A percentile compares a stretch with the other conserved stretches of the same genome.
Evolutionary conservation across 2,113 vertebrate genomes (phyloP).

Genomic region (Rhinolophus sinicus): DNA sequence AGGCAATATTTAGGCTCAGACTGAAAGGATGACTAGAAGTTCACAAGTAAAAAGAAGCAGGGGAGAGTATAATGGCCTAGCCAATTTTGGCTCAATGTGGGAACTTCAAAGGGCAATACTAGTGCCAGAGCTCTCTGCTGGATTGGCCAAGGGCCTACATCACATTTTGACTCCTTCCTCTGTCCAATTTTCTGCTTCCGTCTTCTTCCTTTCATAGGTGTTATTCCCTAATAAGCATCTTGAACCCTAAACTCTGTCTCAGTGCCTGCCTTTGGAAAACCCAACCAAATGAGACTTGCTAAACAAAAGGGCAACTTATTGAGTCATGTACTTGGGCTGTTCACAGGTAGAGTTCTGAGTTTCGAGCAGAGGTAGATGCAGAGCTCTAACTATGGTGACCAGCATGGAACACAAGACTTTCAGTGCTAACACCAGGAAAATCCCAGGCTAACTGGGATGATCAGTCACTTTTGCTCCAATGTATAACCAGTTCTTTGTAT

Average conservation of each 20-base stretch:
- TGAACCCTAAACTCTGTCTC: background rate
- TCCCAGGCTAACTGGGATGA: background rate
- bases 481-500: background rate
- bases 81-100: background rate
- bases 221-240: background rate
- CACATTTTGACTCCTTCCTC: background rate
- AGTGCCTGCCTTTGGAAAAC: background rate
- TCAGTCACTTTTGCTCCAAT: background rate
- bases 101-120: background rate
- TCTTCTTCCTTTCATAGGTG: background rate
- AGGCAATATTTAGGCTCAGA: constrained; percentile 21
- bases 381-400: background rate
- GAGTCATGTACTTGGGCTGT: background rate
- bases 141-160: background rate
- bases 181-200: background rate
- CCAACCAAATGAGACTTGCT: background rate
- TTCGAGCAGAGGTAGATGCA: background rate
- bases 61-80: background rate
- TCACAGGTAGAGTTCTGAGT: background rate
- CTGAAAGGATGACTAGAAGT: background rate
- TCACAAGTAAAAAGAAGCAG: background rate
- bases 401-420: background rate
- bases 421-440: background rate
- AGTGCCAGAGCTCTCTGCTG: background rate
- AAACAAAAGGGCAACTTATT: background rate